Percentiles rank a stretch among this genome's conserved stretches.
Evolutionary conservation across 2,797 vertebrate genomes (phyloP).

Genomic region (Liparis tanakae): DNA sequence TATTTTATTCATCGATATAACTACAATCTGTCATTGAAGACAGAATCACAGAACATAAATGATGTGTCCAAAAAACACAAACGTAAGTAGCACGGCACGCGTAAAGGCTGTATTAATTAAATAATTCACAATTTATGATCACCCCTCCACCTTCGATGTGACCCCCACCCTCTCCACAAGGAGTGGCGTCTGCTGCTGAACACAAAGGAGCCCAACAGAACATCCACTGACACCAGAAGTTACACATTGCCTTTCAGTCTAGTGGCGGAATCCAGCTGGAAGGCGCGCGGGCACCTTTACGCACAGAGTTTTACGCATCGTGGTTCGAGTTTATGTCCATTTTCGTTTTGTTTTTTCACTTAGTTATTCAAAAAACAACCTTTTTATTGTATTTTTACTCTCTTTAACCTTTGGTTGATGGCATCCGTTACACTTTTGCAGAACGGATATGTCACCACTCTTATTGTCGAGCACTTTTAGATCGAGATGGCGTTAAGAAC

Average conservation of each 20-base stretch:
- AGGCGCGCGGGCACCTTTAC: background rate
- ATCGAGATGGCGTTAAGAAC: background rate
- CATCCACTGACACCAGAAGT: constrained; percentile 9
- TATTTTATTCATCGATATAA: constrained; percentile 19
- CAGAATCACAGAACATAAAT: background rate
- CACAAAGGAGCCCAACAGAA: constrained; percentile 1
- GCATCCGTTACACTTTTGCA: constrained; percentile 3
- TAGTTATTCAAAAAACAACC: background rate
- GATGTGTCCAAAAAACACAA: background rate
- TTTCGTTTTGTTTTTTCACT: background rate
- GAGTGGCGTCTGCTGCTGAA: constrained; percentile 36
- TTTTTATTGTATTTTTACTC: background rate
- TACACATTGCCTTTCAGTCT: background rate
- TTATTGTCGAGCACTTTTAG: background rate
- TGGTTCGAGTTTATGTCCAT: background rate
- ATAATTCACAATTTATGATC: background rate
- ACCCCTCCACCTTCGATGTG: constrained; percentile 3
- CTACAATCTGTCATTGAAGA: background rate
- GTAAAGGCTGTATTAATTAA: background rate
- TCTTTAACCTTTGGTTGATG: background rate
- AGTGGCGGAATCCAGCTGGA: constrained; percentile 18
- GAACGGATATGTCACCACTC: background rate
- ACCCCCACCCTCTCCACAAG: constrained; percentile 44
- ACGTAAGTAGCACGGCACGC: background rate
- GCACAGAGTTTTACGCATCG: constrained; percentile 1